Percentiles rank a stretch among this genome's conserved stretches.
These are phyloP conservation scores for Aptenodytes patagonicus DNA, from an alignment of 2,113 vertebrate species.

Conservation along the genomic window DNA sequence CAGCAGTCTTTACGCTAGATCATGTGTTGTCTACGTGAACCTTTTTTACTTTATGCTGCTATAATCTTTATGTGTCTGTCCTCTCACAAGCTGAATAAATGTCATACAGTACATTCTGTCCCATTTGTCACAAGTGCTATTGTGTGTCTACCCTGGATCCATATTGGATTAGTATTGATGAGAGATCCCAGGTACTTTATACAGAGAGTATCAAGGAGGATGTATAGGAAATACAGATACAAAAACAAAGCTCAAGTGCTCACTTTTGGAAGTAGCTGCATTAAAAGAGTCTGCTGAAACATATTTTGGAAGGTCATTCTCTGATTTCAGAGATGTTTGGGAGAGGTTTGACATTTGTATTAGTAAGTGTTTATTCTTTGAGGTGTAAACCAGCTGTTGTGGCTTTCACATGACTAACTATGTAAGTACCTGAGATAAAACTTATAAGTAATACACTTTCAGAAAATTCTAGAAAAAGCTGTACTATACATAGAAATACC, in stretches of 20 bases:
- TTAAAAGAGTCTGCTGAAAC: background rate
- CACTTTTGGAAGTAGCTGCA: background rate
- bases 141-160: background rate
- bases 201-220: background rate
- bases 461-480: background rate
- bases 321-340: background rate
- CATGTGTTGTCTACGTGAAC: background rate
- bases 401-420: background rate
- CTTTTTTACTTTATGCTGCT: background rate
- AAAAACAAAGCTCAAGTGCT: background rate
- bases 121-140: background rate
- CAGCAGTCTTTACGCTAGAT: background rate
- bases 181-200: background rate
- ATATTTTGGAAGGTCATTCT: background rate
- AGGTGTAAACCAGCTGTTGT: conserved; percentile 15
- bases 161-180: background rate
- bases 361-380: conserved; percentile 7
- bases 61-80: conserved; percentile 9
- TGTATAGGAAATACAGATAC: background rate
- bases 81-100: conserved; percentile 4
- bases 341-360: background rate
- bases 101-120: conserved; percentile 2
- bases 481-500: background rate
- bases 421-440: background rate
- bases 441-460: background rate